Evolutionary conservation across 2,113 vertebrate species (phyloP).

Genomic region (Misgurnus mizolepis): DNA sequence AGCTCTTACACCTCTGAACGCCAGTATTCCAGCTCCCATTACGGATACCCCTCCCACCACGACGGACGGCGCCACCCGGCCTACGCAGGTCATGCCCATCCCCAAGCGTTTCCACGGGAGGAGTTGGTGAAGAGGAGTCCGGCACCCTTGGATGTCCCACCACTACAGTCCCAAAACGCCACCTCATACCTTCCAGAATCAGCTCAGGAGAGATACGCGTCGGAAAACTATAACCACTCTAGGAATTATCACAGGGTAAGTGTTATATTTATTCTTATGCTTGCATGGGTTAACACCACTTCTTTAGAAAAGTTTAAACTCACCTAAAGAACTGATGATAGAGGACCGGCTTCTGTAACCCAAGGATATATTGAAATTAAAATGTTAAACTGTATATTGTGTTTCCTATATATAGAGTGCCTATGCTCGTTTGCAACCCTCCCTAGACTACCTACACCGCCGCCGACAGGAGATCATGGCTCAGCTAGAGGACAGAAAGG

Average conservation of each 20-base stretch:
- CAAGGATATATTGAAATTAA: too few species aligned
- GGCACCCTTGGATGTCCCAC: slow-evolving; percentile 83
- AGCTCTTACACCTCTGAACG: slow-evolving; percentile 81
- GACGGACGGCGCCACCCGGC: slow-evolving; percentile 79
- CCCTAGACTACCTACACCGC: slow-evolving; percentile 90
- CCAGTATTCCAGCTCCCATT: slow-evolving; percentile 83
- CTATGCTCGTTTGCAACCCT: slow-evolving; percentile 78
- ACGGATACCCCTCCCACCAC: slow-evolving; percentile 84
- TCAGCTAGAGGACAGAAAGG: slow-evolving; percentile 93
- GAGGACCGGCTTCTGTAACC: too few species aligned
- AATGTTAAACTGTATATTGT: too few species aligned
- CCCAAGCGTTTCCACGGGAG: slow-evolving; percentile 83
- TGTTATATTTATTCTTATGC: background rate
- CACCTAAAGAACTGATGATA: too few species aligned
- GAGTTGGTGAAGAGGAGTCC: slow-evolving; percentile 87
- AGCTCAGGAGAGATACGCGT: slow-evolving; percentile 80
- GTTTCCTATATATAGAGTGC: slow-evolving; percentile 62
- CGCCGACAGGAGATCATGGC: slow-evolving; percentile 95
- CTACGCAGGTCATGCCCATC: slow-evolving; percentile 78
- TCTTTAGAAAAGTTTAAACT: too few species aligned
- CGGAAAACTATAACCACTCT: slow-evolving; percentile 86
- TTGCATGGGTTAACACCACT: too few species aligned
- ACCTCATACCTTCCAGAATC: slow-evolving; percentile 85
- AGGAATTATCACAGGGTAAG: slow-evolving; percentile 85
- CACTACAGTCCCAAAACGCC: slow-evolving; percentile 59